phyloP scores from a whole-genome alignment of 2,113 vertebrate species.

The Scytalopus superciliaris region DNA sequence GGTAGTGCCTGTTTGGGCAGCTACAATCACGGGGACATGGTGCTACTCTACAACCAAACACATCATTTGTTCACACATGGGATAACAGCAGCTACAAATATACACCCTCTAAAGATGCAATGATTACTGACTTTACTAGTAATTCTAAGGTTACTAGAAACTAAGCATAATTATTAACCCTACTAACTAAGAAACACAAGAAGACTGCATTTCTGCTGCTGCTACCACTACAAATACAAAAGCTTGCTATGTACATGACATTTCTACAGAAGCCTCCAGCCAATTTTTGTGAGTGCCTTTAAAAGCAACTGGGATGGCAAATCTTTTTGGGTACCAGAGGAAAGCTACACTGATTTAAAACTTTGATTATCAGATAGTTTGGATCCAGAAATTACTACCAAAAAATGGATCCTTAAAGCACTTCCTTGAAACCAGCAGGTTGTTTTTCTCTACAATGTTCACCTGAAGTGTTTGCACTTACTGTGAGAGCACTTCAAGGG shows the following conservation, averaged over 20 bases:
- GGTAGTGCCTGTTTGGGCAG: rapidly evolving
- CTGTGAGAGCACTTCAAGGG: neutral
- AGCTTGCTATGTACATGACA: rapidly evolving
- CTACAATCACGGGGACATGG: neutral
- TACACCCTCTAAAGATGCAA: neutral
- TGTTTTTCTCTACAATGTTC: neutral
- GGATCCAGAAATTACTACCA: neutral
- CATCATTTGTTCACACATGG: neutral
- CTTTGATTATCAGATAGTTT: neutral
- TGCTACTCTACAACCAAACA: neutral
- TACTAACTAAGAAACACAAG: neutral
- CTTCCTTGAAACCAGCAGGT: neutral
- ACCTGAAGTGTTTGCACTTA: neutral
- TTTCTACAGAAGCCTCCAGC: neutral
- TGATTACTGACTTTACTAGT: neutral
- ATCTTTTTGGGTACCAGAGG: neutral
- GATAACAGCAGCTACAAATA: neutral
- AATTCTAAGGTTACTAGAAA: neutral
- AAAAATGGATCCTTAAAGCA: neutral
- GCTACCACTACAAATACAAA: neutral
- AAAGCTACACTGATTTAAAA: neutral
- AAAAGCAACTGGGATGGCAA: neutral
- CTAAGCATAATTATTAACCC: neutral
- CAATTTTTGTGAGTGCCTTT: neutral
- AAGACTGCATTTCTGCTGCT: neutral